phyloP scores from a whole-genome alignment of 1,140 invertebrate genomes.

The Eubasilissa regina region DNA sequence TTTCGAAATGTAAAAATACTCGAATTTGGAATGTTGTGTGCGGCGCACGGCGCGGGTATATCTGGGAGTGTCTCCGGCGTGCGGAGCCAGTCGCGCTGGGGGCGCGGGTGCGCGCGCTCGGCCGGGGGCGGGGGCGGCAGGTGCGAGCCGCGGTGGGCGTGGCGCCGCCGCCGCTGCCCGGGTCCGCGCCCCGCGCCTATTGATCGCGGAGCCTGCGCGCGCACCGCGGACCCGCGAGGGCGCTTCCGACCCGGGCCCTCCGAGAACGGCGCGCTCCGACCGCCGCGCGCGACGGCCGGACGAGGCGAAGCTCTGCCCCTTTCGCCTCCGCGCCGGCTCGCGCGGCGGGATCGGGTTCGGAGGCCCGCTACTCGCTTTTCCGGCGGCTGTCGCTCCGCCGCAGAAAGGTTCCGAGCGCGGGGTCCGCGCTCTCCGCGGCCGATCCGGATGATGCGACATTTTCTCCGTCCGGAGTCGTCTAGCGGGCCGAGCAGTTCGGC shows the following conservation, averaged over 20 bases:
- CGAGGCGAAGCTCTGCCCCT: neutral
- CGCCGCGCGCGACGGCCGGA: neutral
- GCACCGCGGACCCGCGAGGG: constrained; percentile 2
- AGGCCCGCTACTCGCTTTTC: neutral
- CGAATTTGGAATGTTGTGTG: constrained; percentile 22
- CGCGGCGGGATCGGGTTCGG: no score
- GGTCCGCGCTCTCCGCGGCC: neutral
- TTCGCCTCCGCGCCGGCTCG: neutral
- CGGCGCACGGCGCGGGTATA: constrained; percentile 38
- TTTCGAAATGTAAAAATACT: neutral
- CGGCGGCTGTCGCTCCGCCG: neutral
- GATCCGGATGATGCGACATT: neutral
- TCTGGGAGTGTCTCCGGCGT: constrained; percentile 37
- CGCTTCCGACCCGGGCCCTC: neutral
- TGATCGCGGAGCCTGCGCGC: constrained; percentile 51
- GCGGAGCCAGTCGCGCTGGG: constrained; percentile 29
- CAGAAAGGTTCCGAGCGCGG: neutral
- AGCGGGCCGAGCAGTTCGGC: neutral
- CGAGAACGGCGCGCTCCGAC: neutral
- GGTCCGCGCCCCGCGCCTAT: constrained; percentile 46
- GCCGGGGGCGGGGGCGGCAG: constrained; percentile 41
- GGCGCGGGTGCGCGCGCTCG: constrained; percentile 21
- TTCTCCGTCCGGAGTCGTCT: neutral
- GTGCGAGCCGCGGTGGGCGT: constrained; percentile 56
- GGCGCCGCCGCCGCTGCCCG: constrained; percentile 51